Evolutionary conservation across 2,888 invertebrate genomes (phyloP).

Genomic region (Iselma pallidipennis): DNA sequence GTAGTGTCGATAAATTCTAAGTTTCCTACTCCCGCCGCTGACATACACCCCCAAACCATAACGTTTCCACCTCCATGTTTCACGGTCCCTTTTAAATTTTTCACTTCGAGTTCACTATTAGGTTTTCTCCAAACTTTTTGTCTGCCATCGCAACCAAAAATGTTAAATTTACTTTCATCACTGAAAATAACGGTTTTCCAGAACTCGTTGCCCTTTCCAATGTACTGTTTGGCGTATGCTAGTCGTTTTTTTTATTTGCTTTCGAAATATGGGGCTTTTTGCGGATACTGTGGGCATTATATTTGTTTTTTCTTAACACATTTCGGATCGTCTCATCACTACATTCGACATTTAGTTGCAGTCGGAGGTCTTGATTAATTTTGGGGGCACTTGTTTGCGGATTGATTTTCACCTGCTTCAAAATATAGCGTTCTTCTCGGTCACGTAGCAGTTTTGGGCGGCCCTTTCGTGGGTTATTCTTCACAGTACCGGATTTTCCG

Average conservation of each 20-base stretch:
- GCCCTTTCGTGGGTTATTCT: no score
- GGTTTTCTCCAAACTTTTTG: constrained; percentile 26
- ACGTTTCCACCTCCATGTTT: constrained; percentile 39
- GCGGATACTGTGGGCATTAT: no score
- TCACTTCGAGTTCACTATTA: constrained; percentile 24
- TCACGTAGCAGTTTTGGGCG: no score
- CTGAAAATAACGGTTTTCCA: background rate
- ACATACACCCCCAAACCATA: constrained; percentile 31
- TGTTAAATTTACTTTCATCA: background rate
- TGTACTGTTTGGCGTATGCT: background rate
- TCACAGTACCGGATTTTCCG: no score
- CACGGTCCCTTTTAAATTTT: constrained; percentile 29
- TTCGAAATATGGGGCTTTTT: background rate
- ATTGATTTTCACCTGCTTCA: no score
- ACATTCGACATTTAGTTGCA: no score
- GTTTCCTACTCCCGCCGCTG: background rate
- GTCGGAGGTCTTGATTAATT: no score
- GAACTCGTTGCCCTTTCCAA: background rate
- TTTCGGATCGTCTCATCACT: no score
- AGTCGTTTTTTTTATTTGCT: background rate
- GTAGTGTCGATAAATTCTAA: constrained; percentile 5
- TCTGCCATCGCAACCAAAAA: constrained; percentile 7
- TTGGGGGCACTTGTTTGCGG: no score
- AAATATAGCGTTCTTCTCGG: no score
- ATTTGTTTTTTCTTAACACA: no score